phyloP scores from a whole-genome alignment of 1,140 invertebrate genomes.

The Eupristina koningsbergeri region DNA sequence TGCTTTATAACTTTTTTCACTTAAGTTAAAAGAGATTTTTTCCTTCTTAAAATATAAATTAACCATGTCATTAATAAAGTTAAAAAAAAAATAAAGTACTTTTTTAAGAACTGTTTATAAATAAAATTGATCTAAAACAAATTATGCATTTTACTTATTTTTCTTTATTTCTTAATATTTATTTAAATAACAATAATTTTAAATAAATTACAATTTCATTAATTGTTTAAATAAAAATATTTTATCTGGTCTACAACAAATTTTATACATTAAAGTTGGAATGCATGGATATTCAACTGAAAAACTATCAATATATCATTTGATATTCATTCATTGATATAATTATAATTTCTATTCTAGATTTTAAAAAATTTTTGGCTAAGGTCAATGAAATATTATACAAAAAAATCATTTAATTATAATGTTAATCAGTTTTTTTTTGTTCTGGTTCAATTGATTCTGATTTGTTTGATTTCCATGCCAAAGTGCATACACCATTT shows the following conservation, averaged over 20 bases:
- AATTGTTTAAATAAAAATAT: background rate
- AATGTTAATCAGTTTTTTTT: slow-evolving; percentile 33
- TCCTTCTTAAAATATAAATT: slow-evolving; percentile 20
- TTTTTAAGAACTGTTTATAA: slow-evolving; percentile 49
- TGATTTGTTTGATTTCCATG: slow-evolving; percentile 59
- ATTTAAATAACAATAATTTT: background rate
- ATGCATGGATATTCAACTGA: no score
- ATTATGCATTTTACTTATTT: background rate
- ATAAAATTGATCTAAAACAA: slow-evolving; percentile 40
- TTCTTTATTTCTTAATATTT: background rate
- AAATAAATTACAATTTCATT: background rate
- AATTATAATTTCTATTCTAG: no score
- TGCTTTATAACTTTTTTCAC: slow-evolving; percentile 30
- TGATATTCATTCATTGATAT: no score
- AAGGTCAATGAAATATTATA: no score
- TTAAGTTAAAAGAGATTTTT: slow-evolving; percentile 26
- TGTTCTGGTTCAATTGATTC: no score
- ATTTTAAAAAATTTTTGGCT: no score
- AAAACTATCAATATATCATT: no score
- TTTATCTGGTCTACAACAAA: background rate
- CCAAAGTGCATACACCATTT: slow-evolving; percentile 66
- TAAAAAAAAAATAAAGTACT: slow-evolving; percentile 21
- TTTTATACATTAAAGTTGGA: no score
- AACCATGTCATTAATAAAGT: slow-evolving; percentile 40
- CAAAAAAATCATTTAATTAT: background rate